Evolutionary conservation across 1,140 invertebrate genomes (phyloP).

Genomic region (Apocrypta bakeri): DNA sequence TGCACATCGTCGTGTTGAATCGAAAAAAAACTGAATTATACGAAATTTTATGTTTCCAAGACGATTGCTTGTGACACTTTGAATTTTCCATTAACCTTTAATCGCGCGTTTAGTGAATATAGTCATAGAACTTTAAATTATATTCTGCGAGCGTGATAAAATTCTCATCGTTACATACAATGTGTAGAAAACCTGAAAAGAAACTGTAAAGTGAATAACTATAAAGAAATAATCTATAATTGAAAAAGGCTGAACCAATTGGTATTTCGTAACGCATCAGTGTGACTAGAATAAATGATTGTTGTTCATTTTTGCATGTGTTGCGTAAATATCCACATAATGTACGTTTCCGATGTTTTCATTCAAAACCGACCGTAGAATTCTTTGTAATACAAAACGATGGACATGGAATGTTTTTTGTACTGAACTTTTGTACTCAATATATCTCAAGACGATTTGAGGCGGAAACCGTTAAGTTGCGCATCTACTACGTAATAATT

Average conservation of each 20-base stretch:
- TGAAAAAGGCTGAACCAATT: not conserved
- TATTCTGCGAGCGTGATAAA: too few relatives aligned
- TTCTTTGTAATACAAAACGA: not conserved
- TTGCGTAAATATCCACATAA: not conserved
- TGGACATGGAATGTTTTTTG: not conserved
- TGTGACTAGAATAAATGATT: not conserved
- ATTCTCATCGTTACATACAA: too few relatives aligned
- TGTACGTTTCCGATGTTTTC: not conserved
- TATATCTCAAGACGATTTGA: not conserved
- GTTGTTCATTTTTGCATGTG: not conserved
- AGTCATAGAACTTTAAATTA: too few relatives aligned
- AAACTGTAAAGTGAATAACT: not conserved
- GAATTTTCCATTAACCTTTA: too few relatives aligned
- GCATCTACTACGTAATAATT: not conserved
- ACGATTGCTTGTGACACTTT: too few relatives aligned
- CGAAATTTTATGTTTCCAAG: too few relatives aligned
- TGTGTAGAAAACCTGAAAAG: not conserved
- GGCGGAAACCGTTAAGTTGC: not conserved
- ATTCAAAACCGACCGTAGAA: not conserved
- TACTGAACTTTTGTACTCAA: not conserved
- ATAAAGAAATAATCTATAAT: not conserved
- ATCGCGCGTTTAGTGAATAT: too few relatives aligned
- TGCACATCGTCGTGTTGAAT: too few relatives aligned
- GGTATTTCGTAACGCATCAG: not conserved
- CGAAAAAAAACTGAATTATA: too few relatives aligned